These are phyloP conservation scores for Enteromius trimaculatus DNA, from an alignment of 2,797 vertebrate genomes.

Conservation along the genomic window DNA sequence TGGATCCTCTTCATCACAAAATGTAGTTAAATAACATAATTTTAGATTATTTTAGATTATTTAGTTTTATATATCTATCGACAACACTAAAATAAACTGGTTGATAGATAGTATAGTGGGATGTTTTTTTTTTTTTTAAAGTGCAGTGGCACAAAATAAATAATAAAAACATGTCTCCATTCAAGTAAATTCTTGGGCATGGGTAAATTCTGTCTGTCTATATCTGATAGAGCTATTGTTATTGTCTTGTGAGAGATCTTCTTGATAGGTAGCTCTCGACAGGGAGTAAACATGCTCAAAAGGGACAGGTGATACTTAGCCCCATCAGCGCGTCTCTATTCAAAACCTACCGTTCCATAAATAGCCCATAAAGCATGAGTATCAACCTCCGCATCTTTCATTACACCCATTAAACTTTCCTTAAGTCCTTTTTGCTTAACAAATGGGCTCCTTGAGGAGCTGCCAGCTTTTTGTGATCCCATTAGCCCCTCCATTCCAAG, in stretches of 20 bases:
- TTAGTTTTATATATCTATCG: too few relatives aligned
- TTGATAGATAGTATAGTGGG: not conserved
- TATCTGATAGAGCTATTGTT: constrained; percentile 60
- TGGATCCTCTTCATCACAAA: too few relatives aligned
- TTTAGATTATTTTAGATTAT: too few relatives aligned
- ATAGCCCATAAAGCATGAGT: not conserved
- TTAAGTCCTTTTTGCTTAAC: constrained; percentile 44
- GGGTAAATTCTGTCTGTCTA: constrained; percentile 24
- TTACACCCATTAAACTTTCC: constrained; percentile 42
- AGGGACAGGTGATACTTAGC: constrained; percentile 22
- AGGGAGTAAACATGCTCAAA: constrained; percentile 45
- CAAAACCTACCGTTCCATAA: constrained; percentile 25
- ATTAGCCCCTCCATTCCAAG: constrained; percentile 43
- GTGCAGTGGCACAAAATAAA: constrained; percentile 16
- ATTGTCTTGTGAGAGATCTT: constrained; percentile 57
- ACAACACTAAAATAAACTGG: not conserved
- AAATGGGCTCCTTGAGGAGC: constrained; percentile 44
- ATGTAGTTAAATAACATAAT: too few relatives aligned
- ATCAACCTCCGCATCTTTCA: constrained; percentile 24
- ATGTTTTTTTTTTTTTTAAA: not conserved
- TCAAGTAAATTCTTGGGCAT: constrained; percentile 34
- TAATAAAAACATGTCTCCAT: too few relatives aligned
- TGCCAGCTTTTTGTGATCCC: constrained; percentile 41
- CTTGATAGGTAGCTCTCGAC: constrained; percentile 58
- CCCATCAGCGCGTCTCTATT: constrained; percentile 10